Evolutionary conservation across 1,140 invertebrate species (phyloP).

Genomic region (Xylocopa sonorina): DNA sequence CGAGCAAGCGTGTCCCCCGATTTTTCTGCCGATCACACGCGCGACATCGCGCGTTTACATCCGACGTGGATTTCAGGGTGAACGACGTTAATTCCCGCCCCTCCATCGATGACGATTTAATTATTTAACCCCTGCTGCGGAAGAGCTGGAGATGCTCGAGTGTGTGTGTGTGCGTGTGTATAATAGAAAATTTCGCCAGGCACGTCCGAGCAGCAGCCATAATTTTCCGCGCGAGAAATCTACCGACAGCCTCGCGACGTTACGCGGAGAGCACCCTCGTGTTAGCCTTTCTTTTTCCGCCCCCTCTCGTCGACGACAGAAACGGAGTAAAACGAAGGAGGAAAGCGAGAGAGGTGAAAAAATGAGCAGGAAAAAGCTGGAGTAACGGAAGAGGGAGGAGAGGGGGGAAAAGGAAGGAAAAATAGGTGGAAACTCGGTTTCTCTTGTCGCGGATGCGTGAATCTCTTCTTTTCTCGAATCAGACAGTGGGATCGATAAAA

Average conservation of each 20-base stretch:
- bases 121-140: no score
- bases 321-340: neutral
- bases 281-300: slow-evolving; percentile 14
- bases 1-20: neutral
- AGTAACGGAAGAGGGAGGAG: slow-evolving; percentile 3
- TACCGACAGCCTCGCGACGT: slow-evolving; percentile 30
- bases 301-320: neutral
- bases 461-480: slow-evolving; percentile 9
- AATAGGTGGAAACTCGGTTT: slow-evolving; percentile 33
- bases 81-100: no score
- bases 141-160: neutral
- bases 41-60: no score
- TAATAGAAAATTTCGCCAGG: slow-evolving; percentile 6
- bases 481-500: slow-evolving; percentile 23
- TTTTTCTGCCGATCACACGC: no score
- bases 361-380: neutral
- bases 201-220: slow-evolving; percentile 2
- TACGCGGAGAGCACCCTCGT: slow-evolving; percentile 31
- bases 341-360: neutral
- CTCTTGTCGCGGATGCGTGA: neutral
- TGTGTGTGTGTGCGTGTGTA: neutral
- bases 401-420: slow-evolving; percentile 5
- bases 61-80: no score
- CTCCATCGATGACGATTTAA: neutral
- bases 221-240: slow-evolving; percentile 50